Conservation (phyloP, 2,113 vertebrate species). For the Lynx canadensis region DNA sequence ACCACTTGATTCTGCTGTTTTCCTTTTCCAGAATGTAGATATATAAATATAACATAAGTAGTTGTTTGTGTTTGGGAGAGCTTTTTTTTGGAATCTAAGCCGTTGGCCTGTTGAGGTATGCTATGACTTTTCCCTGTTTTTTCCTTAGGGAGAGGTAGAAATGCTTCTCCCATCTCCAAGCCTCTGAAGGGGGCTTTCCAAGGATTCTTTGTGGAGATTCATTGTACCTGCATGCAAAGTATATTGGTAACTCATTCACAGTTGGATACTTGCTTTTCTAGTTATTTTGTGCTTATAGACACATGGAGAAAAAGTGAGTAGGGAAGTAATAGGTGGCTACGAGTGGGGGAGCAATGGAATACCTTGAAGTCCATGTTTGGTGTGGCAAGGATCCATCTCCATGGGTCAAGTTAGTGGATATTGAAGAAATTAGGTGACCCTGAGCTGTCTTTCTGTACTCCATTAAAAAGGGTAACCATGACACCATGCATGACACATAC, state of each 20-base stretch:
- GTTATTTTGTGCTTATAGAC: background rate
- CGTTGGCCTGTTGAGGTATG: background rate
- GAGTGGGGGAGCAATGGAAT: background rate
- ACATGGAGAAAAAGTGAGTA: background rate
- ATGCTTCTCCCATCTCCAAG: background rate
- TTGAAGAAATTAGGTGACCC: background rate
- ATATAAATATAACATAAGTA: background rate
- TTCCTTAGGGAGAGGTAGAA: background rate
- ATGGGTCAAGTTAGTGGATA: background rate
- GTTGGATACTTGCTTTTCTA: background rate
- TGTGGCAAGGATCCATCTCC: background rate
- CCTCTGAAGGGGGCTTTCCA: background rate
- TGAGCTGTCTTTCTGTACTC: background rate
- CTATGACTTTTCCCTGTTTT: background rate
- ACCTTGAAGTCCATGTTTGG: background rate
- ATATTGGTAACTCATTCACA: background rate
- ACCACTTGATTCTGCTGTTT: background rate
- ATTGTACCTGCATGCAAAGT: background rate
- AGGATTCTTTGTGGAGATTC: background rate
- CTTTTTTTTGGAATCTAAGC: background rate
- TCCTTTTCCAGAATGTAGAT: background rate
- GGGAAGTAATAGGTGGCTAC: background rate
- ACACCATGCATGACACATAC: background rate
- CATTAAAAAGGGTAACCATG: background rate
- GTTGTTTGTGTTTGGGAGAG: background rate